A percentile compares a stretch with the other conserved stretches of the same genome.
These are phyloP conservation scores for Protomyctophum bolini DNA, from an alignment of 2,113 vertebrate species.

Conservation along the genomic window DNA sequence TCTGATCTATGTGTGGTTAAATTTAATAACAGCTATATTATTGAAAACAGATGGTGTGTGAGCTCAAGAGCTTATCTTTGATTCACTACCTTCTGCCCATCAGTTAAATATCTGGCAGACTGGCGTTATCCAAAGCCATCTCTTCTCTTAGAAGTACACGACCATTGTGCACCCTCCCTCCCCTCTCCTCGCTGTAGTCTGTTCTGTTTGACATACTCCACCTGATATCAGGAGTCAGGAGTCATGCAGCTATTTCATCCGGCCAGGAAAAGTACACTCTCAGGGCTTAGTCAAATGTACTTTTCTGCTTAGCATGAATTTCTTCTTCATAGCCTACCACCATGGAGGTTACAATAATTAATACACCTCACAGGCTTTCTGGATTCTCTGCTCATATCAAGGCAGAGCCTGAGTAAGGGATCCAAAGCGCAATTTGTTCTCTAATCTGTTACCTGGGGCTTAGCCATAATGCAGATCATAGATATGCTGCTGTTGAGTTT, in stretches of 20 bases:
- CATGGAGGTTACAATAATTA: conserved; percentile 10
- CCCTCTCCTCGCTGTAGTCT: background rate
- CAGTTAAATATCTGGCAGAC: conserved; percentile 24
- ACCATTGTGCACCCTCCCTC: conserved; percentile 4
- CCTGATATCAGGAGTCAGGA: conserved; percentile 3
- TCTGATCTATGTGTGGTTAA: too few relatives aligned
- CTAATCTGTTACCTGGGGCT: conserved; percentile 34
- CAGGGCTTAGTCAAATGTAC: conserved; percentile 12
- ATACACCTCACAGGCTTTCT: conserved; percentile 3
- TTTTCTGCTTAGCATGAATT: conserved; percentile 38
- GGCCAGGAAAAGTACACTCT: conserved; percentile 30
- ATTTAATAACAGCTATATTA: too few relatives aligned
- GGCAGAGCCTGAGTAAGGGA: conserved; percentile 7
- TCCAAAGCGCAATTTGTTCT: conserved; percentile 42
- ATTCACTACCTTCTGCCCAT: too few relatives aligned
- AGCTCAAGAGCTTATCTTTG: too few relatives aligned
- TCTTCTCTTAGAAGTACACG: background rate
- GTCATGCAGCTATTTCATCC: conserved; percentile 30
- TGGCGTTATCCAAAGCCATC: background rate
- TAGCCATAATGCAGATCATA: conserved; percentile 19
- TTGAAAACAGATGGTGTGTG: too few relatives aligned
- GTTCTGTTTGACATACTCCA: background rate
- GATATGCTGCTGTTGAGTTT: conserved; percentile 14
- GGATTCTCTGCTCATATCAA: background rate
- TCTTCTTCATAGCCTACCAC: conserved; percentile 22